Evolutionary conservation across 2,888 invertebrate genomes (phyloP).

Genomic region (Geophilus truncorum): DNA sequence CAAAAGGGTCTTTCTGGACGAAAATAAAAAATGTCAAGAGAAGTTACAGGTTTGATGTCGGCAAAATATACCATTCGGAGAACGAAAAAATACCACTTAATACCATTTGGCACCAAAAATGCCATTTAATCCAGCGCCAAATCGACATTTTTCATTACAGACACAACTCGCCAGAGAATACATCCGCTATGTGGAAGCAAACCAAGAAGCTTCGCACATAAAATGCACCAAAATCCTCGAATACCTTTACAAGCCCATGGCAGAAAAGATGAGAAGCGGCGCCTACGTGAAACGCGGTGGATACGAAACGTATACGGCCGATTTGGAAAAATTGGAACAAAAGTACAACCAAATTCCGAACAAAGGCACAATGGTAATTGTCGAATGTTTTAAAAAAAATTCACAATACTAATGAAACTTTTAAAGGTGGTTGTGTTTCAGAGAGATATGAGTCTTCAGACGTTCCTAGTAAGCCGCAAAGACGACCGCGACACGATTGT

Average conservation of each 20-base stretch:
- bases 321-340: neutral
- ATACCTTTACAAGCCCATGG: neutral
- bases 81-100: too few species aligned
- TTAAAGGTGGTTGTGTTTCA: too few species aligned
- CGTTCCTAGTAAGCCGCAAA: neutral
- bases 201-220: neutral
- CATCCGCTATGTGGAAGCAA: neutral
- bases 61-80: too few species aligned
- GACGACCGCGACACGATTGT: neutral
- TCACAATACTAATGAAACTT: too few species aligned
- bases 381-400: too few species aligned
- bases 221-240: neutral
- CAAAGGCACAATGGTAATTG: neutral
- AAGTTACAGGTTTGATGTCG: neutral
- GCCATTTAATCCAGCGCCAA: too few species aligned
- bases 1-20: neutral
- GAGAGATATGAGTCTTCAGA: neutral
- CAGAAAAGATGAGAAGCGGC: neutral
- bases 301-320: neutral
- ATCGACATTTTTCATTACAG: too few species aligned
- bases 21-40: neutral
- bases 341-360: neutral
- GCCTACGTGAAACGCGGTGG: neutral
- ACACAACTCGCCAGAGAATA: neutral
- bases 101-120: too few species aligned